These are phyloP conservation scores for Sebastes reedi DNA, from an alignment of 2,797 vertebrate species.

Conservation along the genomic window DNA sequence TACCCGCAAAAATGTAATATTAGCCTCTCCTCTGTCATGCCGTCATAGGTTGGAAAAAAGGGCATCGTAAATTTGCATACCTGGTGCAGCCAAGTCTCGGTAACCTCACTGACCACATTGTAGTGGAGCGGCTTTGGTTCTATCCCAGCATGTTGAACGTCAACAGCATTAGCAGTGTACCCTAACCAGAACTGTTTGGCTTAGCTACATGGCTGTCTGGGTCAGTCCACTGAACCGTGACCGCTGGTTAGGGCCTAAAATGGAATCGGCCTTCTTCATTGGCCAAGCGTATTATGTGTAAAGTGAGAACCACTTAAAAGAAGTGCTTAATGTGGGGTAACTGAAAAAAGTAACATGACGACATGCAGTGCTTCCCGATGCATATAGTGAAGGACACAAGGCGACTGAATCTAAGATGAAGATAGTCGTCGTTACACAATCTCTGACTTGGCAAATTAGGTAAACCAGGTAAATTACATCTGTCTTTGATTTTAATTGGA, in stretches of 20 bases:
- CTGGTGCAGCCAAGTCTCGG: constrained; percentile 9
- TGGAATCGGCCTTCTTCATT: constrained; percentile 4
- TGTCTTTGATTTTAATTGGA: too few relatives aligned
- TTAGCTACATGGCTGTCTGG: constrained; percentile 68
- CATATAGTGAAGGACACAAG: not conserved
- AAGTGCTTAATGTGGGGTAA: not conserved
- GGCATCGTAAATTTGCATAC: constrained; percentile 13
- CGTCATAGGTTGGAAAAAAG: constrained; percentile 26
- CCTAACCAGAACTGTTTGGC: constrained; percentile 70
- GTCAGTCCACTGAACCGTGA: constrained; percentile 53
- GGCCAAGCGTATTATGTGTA: not conserved
- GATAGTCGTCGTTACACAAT: not conserved
- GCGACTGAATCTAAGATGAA: not conserved
- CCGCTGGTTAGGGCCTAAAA: constrained; percentile 22
- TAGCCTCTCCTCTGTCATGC: not conserved
- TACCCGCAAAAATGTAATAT: constrained; percentile 2
- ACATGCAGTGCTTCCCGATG: not conserved
- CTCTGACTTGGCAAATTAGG: not conserved
- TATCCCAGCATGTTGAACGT: constrained; percentile 57
- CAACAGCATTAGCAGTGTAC: constrained; percentile 72
- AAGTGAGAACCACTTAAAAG: constrained; percentile 3
- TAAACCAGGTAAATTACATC: too few relatives aligned
- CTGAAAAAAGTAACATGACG: not conserved
- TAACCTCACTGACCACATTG: constrained; percentile 46
- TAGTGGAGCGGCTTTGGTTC: constrained; percentile 26